These are phyloP conservation scores for Eilema depressum DNA, from an alignment of 2,888 invertebrate genomes.

Conservation along the genomic window DNA sequence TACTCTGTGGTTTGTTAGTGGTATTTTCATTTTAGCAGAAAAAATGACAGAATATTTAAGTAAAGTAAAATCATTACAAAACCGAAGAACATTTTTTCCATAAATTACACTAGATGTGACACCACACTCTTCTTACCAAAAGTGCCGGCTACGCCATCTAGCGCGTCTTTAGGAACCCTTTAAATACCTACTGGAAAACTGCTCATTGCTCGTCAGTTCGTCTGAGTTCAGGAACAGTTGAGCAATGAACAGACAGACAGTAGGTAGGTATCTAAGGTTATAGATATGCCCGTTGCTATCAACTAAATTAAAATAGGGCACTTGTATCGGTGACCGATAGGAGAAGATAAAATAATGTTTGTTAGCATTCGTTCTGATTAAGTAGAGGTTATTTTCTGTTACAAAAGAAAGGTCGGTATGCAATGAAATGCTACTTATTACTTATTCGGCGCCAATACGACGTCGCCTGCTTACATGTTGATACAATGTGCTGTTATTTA, in stretches of 20 bases:
- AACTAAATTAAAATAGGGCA: neutral
- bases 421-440: neutral
- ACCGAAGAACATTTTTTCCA: no score
- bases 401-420: neutral
- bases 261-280: neutral
- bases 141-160: no score
- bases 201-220: no score
- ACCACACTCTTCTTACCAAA: no score
- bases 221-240: neutral
- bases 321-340: neutral
- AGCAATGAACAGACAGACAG: neutral
- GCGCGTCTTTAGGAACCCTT: no score
- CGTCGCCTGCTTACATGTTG: neutral
- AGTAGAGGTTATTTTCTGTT: neutral
- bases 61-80: no score
- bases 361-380: neutral
- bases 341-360: neutral
- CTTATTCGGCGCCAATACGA: neutral
- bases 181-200: no score
- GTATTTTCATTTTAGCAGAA: no score
- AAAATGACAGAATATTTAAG: no score
- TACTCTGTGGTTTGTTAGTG: no score
- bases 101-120: no score
- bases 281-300: neutral
- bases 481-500: slow-evolving; percentile 1